Base-by-base conservation (phyloP, 1,140 invertebrate species). In the Telenomus remus region DNA sequence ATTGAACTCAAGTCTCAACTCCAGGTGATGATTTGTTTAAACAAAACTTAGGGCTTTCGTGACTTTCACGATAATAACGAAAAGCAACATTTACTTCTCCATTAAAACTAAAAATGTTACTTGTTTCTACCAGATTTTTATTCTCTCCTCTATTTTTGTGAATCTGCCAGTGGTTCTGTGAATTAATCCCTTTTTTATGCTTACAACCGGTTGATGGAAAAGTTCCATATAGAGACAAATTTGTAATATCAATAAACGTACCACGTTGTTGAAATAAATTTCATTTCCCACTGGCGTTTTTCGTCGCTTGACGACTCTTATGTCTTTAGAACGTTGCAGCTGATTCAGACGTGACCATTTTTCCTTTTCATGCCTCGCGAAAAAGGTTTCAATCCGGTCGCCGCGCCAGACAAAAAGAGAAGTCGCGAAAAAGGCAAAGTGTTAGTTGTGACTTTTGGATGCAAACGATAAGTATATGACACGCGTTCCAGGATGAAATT, bases 21-120 rank as follows among this genome's bases (percentile, higher is more conserved):
- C 79, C 84, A 79, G 68, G 61, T 63, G 76, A 84, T 81, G 83
- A n/a, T n/a, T 80, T 85, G 79, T 77, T 84, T 85, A 79, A 84
- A 84, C 79, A 81, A 79, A 76, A 61, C 68, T 82, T 85, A 84
- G 85, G n/a, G 80, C 75, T 84, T 86, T 85, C 81, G 80, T 81
- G 79, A 85, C 81, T 81, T 76, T 85, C 82, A 55, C 49, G 48
- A 56, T 53, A 9, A 11, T 19, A 54, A 69, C 35, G 34, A 43
- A 35, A 16, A 10, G 12, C 16, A 57, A 39, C 10, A 49, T 43
- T 27, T 39, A 34, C 56, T 56, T 66, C 44, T 56, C 63, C 63
- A 37, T 13, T 12, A 8, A 11, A 9, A 14, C 8, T 13, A 55
- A 65, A 44, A 43, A 47, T 4, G 3, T 46, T 42, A 11, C 14